Evolutionary conservation across 2,113 vertebrate species (phyloP).

Genomic region (Paratilapia polleni): DNA sequence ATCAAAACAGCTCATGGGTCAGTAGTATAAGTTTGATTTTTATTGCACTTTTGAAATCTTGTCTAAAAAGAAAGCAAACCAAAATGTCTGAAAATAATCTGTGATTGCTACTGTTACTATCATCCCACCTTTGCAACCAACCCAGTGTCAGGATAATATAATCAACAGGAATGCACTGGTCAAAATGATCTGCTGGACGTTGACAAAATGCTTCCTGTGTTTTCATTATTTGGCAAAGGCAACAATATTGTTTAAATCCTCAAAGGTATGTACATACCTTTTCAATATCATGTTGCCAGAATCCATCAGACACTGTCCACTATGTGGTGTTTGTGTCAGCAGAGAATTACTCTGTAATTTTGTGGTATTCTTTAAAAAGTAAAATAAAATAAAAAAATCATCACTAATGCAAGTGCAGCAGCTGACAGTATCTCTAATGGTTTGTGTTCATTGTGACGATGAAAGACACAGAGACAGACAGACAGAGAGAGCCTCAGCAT

Average conservation of each 20-base stretch:
- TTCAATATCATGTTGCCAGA: conserved; percentile 55
- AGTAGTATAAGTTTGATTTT: neutral
- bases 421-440: neutral
- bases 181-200: conserved; percentile 30
- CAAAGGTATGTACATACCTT: conserved; percentile 63
- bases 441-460: neutral
- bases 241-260: conserved; percentile 57
- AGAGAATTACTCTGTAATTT: neutral
- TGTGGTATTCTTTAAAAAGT: neutral
- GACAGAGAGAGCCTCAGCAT: conserved; percentile 28
- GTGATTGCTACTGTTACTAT: neutral
- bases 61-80: neutral
- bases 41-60: neutral
- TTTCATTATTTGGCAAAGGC: conserved; percentile 35
- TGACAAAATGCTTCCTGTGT: conserved; percentile 49
- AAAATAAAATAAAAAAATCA: no score
- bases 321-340: neutral
- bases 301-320: conserved; percentile 17
- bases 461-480: conserved; percentile 1
- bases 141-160: neutral
- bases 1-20: neutral
- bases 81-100: neutral
- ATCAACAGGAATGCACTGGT: conserved; percentile 40
- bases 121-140: neutral
- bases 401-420: neutral